phyloP scores from a whole-genome alignment of 1,140 invertebrate genomes.

The Orius insidiosus region DNA sequence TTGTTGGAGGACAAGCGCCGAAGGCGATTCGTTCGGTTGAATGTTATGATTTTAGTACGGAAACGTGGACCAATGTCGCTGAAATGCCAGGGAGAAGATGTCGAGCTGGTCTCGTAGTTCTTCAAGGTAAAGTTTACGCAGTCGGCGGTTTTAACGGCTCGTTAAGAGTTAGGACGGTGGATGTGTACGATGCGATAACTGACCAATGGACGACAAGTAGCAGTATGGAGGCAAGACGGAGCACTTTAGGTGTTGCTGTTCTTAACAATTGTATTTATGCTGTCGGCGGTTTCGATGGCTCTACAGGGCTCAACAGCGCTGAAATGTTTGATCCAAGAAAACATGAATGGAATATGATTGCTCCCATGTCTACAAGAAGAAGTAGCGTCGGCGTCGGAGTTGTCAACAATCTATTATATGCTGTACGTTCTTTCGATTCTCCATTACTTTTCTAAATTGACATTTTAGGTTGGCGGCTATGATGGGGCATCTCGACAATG shows the following conservation, averaged over 20 bases:
- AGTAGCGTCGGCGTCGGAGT: slow-evolving; percentile 86
- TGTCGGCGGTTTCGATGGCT: slow-evolving; percentile 84
- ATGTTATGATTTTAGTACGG: slow-evolving; percentile 74
- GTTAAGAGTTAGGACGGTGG: slow-evolving; percentile 71
- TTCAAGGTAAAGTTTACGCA: slow-evolving; percentile 74
- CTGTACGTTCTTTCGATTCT: slow-evolving; percentile 32
- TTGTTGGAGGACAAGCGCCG: slow-evolving; percentile 87
- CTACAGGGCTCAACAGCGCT: slow-evolving; percentile 77
- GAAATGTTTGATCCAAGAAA: slow-evolving; percentile 73
- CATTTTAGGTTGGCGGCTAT: slow-evolving; percentile 68
- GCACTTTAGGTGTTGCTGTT: slow-evolving; percentile 83
- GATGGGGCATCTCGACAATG: slow-evolving; percentile 79
- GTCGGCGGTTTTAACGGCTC: slow-evolving; percentile 90
- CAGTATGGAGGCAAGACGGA: slow-evolving; percentile 77
- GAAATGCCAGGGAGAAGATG: slow-evolving; percentile 68
- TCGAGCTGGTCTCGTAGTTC: slow-evolving; percentile 65
- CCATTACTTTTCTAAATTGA: neutral
- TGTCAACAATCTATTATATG: slow-evolving; percentile 52
- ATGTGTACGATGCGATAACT: slow-evolving; percentile 63
- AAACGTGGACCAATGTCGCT: slow-evolving; percentile 51
- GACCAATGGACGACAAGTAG: slow-evolving; percentile 74
- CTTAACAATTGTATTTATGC: slow-evolving; percentile 78
- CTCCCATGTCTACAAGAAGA: slow-evolving; percentile 77
- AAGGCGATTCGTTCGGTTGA: slow-evolving; percentile 88
- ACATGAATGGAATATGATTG: slow-evolving; percentile 66